Conservation (phyloP, 2,888 invertebrate genomes). For the Sphaeridia pumilis region DNA sequence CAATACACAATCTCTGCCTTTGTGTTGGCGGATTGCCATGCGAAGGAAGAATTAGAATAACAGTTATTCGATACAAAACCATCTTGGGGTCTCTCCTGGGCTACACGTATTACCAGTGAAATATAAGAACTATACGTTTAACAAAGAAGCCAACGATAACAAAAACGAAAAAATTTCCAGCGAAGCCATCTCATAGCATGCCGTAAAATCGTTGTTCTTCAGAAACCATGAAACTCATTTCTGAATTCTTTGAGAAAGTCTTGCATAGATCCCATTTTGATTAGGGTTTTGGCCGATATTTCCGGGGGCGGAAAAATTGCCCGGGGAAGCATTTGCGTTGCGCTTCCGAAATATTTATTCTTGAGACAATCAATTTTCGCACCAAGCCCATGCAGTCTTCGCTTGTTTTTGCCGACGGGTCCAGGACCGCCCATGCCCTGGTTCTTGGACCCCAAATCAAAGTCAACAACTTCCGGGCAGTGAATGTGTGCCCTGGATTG, state of each 20-base stretch:
- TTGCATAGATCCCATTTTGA: constrained; percentile 24
- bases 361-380: constrained; percentile 64
- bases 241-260: constrained; percentile 17
- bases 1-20: no score
- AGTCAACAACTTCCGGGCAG: constrained; percentile 38
- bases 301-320: constrained; percentile 26
- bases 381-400: constrained; percentile 52
- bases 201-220: no score
- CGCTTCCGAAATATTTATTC: constrained; percentile 58
- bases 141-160: neutral
- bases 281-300: constrained; percentile 18
- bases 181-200: no score
- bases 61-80: no score
- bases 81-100: no score
- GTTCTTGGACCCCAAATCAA: constrained; percentile 44
- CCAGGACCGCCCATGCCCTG: constrained; percentile 39
- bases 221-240: constrained; percentile 1
- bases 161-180: neutral
- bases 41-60: no score
- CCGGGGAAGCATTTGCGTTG: constrained; percentile 46
- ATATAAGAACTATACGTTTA: neutral
- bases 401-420: constrained; percentile 38
- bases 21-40: no score
- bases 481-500: constrained; percentile 42
- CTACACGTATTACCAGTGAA: no score